Evolutionary conservation across 2,888 invertebrate species (phyloP), one percentile per base, ranked within the genome.

Genomic region (Calameuta pallipes): DNA sequence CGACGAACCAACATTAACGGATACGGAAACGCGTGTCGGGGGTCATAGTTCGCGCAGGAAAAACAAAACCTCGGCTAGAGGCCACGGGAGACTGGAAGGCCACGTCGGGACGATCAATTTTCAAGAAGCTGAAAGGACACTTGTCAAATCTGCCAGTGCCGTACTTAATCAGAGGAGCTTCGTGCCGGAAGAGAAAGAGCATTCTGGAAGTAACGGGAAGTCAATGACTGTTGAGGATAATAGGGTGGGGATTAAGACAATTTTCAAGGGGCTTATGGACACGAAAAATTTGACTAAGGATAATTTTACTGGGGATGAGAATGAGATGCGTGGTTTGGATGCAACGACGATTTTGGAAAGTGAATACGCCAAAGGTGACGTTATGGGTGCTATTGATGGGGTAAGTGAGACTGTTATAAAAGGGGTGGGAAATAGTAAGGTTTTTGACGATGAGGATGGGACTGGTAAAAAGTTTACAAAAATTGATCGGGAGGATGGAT

Each of bases 151-250:
- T 34, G 89, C 86, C 12, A 90, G 86, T 81, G 88, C 86, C 70
- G 89, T 89, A 76, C 78, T 89, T 1, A 87, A 88, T 83, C 89
- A 89, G 73, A 78, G 89, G 71, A 82, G 34, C 71, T 31, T 31
- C 23, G 71, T 31, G 71, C 34, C 34, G 33, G 71, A 71, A 15
- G 71, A 71, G 71, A 71, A 34, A 1, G 56, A 56, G 56, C 56
- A 23, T 56, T 56, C 56, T 56, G 71, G 71, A 71, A 71, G 11
- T 31, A 69, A 76, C 69, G 76, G 80, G 76, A 82, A 80, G 33
- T 71, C 71, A 34, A 34, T 31, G 30, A 71, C 31, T 71, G 71
- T 71, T 31, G 34, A 33, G 31, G 13, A 34, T 34, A 34, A 34
- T 6, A 31, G 71, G 31, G 71, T 33, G 33, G 34, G 31, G 31